Base-by-base conservation (phyloP, 2,113 vertebrate species). In the Gymnogyps californianus region DNA sequence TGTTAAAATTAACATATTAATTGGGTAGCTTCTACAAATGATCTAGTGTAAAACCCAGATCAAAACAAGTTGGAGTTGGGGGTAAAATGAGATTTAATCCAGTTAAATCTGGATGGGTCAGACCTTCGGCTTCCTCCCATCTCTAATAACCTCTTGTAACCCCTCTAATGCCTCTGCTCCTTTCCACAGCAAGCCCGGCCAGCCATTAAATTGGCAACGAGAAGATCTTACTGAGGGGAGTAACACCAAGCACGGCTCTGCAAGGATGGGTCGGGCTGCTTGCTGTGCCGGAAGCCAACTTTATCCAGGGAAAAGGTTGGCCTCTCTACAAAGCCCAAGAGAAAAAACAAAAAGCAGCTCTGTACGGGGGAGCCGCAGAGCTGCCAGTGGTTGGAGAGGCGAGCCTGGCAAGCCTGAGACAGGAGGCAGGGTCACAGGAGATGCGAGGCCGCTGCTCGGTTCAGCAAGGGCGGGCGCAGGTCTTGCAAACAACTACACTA, bases 1-100 rank as follows among this genome's bases (percentile, higher is more conserved):
- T 90, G 87, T 87, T 96, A 86, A 96, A 97, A 93, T 96, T 93
- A 93, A 74, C 89, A 81, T 93, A 96, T 86, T 96, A 94, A 97
- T 91, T 96, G 91, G 83, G 82, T 74, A 70, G 70, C 62, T 91
- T 91, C 81, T 86, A 91, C 81, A 83, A 96, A 96, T 20, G 15
- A 93, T 92, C 86, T 91, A 62, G 90, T 82, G 79, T 78, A 95
- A 94, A 94, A 93, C 5, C 31, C 42, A 91, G 82, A 83, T 86
- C 61, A 89, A 96, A 94, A 93, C 62, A 91, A 90, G 58, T 2
- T 34, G 66, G 62, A 91, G 65, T 31, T 91, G 47, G 67, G 80
- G 78, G 67, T 61, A 96, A 93, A 93, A 85, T 42, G 42, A 85
- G 49, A 91, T 78, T 77, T 58, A 90, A 88, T 77, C 67, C 83